Percentiles rank a stretch among this genome's conserved stretches.
Conservation (phyloP, 2,113 vertebrate genomes). For the Oncorhynchus nerka region DNA sequence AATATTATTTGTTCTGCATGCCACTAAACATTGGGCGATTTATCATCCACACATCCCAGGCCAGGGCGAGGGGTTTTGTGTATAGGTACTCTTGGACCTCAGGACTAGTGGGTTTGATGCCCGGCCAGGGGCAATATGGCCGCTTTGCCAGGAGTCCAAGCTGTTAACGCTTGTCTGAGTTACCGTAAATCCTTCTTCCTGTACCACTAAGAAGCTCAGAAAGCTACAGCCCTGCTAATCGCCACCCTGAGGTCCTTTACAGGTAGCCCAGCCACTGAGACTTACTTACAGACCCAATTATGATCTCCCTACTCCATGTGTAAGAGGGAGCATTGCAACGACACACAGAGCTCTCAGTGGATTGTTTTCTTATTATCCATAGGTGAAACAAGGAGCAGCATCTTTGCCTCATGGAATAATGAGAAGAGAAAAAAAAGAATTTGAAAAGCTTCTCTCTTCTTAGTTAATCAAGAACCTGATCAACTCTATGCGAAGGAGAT, state of each 20-base stretch:
- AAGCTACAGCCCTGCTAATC: slow-evolving; percentile 71
- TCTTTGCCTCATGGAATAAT: no score
- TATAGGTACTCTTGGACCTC: slow-evolving; percentile 77
- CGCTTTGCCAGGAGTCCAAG: slow-evolving; percentile 74
- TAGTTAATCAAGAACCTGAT: no score
- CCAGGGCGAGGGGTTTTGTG: slow-evolving; percentile 62
- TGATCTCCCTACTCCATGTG: slow-evolving; percentile 46
- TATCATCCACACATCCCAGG: slow-evolving; percentile 77
- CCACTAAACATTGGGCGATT: slow-evolving; percentile 76
- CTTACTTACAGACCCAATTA: slow-evolving; percentile 55
- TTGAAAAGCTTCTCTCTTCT: no score
- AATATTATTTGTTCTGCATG: slow-evolving; percentile 75
- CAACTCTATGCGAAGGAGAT: no score
- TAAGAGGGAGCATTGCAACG: slow-evolving; percentile 60
- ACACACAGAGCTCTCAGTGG: slow-evolving; percentile 68
- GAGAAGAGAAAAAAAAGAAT: no score
- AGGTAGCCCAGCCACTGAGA: slow-evolving; percentile 62
- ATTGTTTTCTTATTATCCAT: slow-evolving; percentile 35
- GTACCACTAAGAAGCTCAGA: slow-evolving; percentile 73
- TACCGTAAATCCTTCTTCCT: slow-evolving; percentile 79
- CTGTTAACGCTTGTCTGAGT: slow-evolving; percentile 81
- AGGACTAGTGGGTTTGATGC: slow-evolving; percentile 76
- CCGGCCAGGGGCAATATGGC: slow-evolving; percentile 77
- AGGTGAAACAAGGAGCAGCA: no score
- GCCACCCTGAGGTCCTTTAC: slow-evolving; percentile 68